These are phyloP conservation scores for Melanchra persicariae DNA, from an alignment of 2,888 invertebrate species.

Conservation along the genomic window DNA sequence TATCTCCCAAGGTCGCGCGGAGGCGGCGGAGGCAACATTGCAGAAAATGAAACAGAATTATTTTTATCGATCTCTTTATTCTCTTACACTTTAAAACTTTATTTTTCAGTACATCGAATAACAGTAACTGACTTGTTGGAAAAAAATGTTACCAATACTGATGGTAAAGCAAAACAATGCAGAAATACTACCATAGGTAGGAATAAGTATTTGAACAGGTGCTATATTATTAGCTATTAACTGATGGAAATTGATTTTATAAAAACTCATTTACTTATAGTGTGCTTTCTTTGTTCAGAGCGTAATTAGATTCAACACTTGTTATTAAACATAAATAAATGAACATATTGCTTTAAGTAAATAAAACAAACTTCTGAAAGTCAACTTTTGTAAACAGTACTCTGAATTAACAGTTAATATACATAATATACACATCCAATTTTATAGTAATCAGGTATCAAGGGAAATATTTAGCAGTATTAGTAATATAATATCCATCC, in stretches of 20 bases:
- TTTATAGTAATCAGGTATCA: conserved; percentile 53
- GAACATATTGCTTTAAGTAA: conserved; percentile 38
- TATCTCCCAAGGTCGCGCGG: conserved; percentile 13
- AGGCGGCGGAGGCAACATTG: not conserved
- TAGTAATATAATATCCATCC: conserved; percentile 49
- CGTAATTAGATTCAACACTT: conserved; percentile 46
- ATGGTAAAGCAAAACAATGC: conserved; percentile 37
- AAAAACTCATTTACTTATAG: conserved; percentile 32
- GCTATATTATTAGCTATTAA: conserved; percentile 23
- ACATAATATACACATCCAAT: conserved; percentile 44
- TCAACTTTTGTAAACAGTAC: conserved; percentile 49
- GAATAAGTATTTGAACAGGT: conserved; percentile 21
- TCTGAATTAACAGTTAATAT: conserved; percentile 49
- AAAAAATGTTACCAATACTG: conserved; percentile 65
- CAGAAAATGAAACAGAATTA: conserved; percentile 57
- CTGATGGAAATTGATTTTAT: conserved; percentile 40
- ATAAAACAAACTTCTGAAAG: conserved; percentile 45
- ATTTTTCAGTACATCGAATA: conserved; percentile 70
- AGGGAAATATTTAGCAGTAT: conserved; percentile 42
- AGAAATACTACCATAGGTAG: conserved; percentile 37
- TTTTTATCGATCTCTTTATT: conserved; percentile 74
- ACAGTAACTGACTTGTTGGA: conserved; percentile 66
- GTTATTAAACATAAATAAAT: conserved; percentile 52
- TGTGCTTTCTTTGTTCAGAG: conserved; percentile 32
- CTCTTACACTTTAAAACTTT: conserved; percentile 71